Percentiles rank a stretch among this genome's conserved stretches.
Evolutionary conservation across 2,888 invertebrate genomes (phyloP).

Genomic region (Ophioninae sp.): DNA sequence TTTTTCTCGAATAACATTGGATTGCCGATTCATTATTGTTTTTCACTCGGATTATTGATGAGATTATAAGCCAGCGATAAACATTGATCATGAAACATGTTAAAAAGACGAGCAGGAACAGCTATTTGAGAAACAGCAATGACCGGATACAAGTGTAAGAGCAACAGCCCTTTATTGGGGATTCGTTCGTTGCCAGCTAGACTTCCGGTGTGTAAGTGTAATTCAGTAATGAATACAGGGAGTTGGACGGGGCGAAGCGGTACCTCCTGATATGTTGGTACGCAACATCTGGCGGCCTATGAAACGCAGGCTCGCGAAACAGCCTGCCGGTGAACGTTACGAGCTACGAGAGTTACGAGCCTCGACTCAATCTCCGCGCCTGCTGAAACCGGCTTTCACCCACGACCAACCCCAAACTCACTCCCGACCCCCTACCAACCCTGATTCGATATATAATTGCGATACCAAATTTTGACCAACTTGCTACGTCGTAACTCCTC

Average conservation of each 20-base stretch:
- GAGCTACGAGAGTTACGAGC: conserved; percentile 76
- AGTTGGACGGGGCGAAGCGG: conserved; percentile 71
- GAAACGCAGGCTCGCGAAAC: conserved; percentile 74
- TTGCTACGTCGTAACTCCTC: conserved; percentile 25
- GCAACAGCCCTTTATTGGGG: not conserved
- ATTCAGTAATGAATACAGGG: conserved; percentile 75
- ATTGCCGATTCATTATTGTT: too few species aligned
- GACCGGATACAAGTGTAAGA: not conserved
- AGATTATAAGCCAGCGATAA: too few species aligned
- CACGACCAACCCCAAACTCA: conserved; percentile 9
- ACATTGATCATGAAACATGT: too few species aligned
- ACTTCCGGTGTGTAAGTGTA: conserved; percentile 63
- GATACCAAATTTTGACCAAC: conserved; percentile 69
- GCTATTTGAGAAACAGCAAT: too few species aligned
- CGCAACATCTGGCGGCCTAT: conserved; percentile 77
- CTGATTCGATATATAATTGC: conserved; percentile 72
- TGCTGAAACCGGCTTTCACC: conserved; percentile 16
- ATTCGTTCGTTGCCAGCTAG: too few species aligned
- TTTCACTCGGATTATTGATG: too few species aligned
- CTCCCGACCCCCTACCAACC: conserved; percentile 27
- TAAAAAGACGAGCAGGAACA: too few species aligned
- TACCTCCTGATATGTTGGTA: conserved; percentile 74
- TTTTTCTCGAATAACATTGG: not conserved
- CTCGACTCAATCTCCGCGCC: conserved; percentile 74
- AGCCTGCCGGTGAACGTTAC: conserved; percentile 76